Evolutionary conservation across 92 coral and sea anemone genomes (phyloP).

Genomic region (Phenganax marumi): DNA sequence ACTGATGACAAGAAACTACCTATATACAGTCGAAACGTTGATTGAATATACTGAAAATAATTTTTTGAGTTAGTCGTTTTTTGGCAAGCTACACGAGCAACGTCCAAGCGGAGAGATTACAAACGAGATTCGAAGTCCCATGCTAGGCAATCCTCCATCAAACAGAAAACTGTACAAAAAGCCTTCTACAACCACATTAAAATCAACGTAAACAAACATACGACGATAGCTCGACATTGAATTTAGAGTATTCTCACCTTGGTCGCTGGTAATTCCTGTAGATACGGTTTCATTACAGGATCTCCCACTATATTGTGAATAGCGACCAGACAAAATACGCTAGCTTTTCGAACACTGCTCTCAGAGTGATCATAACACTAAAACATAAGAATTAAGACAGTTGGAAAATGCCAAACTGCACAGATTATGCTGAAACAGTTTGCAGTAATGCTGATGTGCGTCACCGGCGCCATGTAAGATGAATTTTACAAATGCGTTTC

Average conservation of each 20-base stretch:
- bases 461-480: no score
- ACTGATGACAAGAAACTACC: not conserved
- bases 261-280: constrained; percentile 92
- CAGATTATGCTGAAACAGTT: not conserved
- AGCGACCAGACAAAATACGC: constrained; percentile 95
- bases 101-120: not conserved
- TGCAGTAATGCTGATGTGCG: no score
- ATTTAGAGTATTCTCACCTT: constrained; percentile 62
- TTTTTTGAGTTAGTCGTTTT: no score
- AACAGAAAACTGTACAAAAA: no score
- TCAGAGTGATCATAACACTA: constrained; percentile 96
- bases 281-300: constrained; percentile 70
- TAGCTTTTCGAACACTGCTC: constrained; percentile 97
- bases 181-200: no score
- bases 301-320: constrained; percentile 84
- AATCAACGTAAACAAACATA: no score
- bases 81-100: no score
- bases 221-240: no score
- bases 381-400: constrained; percentile 2
- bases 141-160: not conserved
- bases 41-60: not conserved
- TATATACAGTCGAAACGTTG: not conserved
- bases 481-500: no score
- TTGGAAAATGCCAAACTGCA: not conserved
- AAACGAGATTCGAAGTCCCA: not conserved